Evolutionary conservation across 2,888 invertebrate species (phyloP).

Genomic region (Drosophila trichaetosa): DNA sequence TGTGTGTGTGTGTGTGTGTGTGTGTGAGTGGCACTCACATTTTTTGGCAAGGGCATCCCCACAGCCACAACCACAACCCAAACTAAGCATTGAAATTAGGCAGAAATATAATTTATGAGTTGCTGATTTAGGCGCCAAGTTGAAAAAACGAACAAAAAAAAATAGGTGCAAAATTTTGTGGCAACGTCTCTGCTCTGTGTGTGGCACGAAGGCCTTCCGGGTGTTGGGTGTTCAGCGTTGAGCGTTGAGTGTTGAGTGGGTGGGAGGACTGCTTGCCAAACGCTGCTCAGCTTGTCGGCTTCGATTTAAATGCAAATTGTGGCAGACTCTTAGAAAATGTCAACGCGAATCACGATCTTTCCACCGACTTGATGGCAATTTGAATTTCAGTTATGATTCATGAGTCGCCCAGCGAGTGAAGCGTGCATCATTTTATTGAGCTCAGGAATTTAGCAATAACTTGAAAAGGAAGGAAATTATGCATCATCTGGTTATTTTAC

Average conservation of each 20-base stretch:
- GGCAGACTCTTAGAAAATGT: conserved; percentile 47
- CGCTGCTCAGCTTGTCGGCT: conserved; percentile 44
- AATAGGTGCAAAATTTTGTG: conserved; percentile 29
- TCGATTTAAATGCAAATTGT: conserved; percentile 77
- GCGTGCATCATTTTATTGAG: conserved; percentile 9
- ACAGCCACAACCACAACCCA: conserved; percentile 9
- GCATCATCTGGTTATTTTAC: not conserved
- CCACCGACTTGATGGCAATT: conserved; percentile 32
- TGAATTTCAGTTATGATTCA: conserved; percentile 42
- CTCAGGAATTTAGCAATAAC: conserved; percentile 6
- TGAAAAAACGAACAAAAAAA: conserved; percentile 15
- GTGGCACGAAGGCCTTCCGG: conserved; percentile 15
- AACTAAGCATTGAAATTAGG: conserved; percentile 58
- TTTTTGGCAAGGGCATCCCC: conserved; percentile 49
- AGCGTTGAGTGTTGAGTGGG: conserved; percentile 4
- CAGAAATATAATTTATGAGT: conserved; percentile 70
- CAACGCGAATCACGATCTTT: conserved; percentile 54
- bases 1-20: conserved; percentile 1
- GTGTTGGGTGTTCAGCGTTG: not conserved
- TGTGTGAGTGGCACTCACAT: conserved; percentile 27
- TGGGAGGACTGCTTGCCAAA: conserved; percentile 15
- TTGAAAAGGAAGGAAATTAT: not conserved
- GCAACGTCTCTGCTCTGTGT: conserved; percentile 17
- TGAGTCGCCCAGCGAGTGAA: conserved; percentile 11
- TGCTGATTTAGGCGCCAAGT: conserved; percentile 45